Evolutionary conservation across 2,113 vertebrate species (phyloP).

Genomic region (Sminthopsis crassicaudata): DNA sequence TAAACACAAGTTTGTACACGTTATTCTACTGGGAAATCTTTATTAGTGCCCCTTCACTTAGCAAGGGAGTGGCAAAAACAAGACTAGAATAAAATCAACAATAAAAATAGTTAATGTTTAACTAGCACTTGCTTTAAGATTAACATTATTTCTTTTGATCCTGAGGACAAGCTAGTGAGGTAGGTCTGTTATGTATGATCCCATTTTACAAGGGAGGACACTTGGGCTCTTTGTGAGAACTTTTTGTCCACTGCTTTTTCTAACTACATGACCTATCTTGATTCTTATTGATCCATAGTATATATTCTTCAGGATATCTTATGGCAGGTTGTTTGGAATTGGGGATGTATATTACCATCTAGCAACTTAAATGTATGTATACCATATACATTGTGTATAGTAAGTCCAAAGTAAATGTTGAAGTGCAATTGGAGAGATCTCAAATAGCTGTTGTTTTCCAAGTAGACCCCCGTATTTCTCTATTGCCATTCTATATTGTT

Average conservation of each 20-base stretch:
- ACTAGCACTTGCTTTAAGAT: neutral
- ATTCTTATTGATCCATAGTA: neutral
- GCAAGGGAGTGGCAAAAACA: neutral
- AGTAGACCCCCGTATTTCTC: neutral
- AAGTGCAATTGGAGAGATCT: neutral
- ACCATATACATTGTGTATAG: neutral
- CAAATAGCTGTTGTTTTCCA: slow-evolving; percentile 6
- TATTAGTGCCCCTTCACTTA: neutral
- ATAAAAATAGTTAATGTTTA: neutral
- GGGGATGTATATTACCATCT: neutral
- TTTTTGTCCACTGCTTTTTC: neutral
- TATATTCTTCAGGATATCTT: neutral
- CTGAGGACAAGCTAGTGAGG: neutral
- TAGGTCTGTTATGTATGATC: neutral
- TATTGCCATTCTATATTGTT: neutral
- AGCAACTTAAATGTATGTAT: neutral
- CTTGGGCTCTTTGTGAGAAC: neutral
- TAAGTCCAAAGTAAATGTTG: neutral
- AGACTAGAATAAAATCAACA: neutral
- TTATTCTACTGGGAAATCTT: neutral
- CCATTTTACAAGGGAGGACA: neutral
- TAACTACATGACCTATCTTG: neutral
- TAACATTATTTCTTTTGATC: neutral
- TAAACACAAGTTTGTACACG: neutral
- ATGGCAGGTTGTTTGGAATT: neutral